Conservation (phyloP, 2,113 vertebrate species). For the Taxidea taxus region DNA sequence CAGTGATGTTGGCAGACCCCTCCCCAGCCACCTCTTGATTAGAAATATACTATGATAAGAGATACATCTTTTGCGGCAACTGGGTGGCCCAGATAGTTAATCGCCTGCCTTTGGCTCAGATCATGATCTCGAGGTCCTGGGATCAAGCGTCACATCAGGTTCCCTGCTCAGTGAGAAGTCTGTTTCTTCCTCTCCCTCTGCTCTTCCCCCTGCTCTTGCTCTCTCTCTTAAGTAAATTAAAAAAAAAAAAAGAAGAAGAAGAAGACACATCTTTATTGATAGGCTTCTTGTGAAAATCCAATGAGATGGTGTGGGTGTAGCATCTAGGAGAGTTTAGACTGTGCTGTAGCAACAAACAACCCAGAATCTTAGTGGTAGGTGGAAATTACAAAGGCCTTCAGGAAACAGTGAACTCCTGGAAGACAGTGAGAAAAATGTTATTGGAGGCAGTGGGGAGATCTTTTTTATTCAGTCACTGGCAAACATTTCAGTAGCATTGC, state of each 20-base stretch:
- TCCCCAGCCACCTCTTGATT: neutral
- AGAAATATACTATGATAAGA: neutral
- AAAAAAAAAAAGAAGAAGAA: neutral
- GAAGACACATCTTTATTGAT: neutral
- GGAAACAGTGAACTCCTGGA: neutral
- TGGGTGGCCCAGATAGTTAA: neutral
- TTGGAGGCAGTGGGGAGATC: neutral
- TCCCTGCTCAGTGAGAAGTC: neutral
- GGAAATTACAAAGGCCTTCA: neutral
- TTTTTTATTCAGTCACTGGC: neutral
- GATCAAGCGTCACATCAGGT: neutral
- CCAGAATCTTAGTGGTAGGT: neutral
- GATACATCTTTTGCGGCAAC: neutral
- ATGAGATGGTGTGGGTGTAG: neutral
- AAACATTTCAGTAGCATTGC: neutral
- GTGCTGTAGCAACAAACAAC: neutral
- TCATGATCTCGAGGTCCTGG: neutral
- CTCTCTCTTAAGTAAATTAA: neutral
- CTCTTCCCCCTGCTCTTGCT: neutral
- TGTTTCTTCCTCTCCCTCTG: neutral
- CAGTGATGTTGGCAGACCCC: neutral
- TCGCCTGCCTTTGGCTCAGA: neutral
- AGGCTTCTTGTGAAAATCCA: neutral
- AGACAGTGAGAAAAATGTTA: neutral
- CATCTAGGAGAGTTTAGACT: neutral